phyloP scores from a whole-genome alignment of 1,140 invertebrate genomes.

The Pogonomyrmex barbatus region DNA sequence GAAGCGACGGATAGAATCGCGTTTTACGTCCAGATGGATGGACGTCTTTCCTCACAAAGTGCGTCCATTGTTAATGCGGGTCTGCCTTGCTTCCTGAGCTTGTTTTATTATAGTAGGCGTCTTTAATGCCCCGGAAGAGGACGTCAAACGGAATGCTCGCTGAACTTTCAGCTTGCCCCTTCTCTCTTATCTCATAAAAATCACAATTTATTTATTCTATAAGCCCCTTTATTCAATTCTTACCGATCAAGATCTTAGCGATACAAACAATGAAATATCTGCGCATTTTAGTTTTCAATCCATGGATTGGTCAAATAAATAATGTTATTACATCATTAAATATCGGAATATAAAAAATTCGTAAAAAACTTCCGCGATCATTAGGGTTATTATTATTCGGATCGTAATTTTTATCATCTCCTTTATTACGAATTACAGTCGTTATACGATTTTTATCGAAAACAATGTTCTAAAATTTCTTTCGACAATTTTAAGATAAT shows the following conservation, averaged over 20 bases:
- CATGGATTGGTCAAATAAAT: background rate
- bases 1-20: background rate
- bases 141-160: background rate
- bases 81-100: background rate
- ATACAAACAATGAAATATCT: background rate
- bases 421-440: background rate
- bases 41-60: slow-evolving; percentile 18
- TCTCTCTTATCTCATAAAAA: background rate
- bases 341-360: background rate
- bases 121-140: background rate
- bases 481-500: slow-evolving; percentile 4
- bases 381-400: background rate
- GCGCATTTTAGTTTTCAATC: background rate
- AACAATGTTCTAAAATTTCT: slow-evolving; percentile 9
- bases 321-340: background rate
- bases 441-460: slow-evolving; percentile 21
- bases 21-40: slow-evolving; percentile 17
- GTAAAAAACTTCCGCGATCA: background rate
- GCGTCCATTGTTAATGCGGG: slow-evolving; percentile 30
- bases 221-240: background rate
- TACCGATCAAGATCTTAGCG: background rate
- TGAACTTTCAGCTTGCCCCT: slow-evolving; percentile 10
- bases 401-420: slow-evolving; percentile 34
- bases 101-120: slow-evolving; percentile 9
- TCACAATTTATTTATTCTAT: background rate